These are phyloP conservation scores for Pocillopora damicornis DNA, from an alignment of 64 coral and sea anemone species.

Conservation along the genomic window DNA sequence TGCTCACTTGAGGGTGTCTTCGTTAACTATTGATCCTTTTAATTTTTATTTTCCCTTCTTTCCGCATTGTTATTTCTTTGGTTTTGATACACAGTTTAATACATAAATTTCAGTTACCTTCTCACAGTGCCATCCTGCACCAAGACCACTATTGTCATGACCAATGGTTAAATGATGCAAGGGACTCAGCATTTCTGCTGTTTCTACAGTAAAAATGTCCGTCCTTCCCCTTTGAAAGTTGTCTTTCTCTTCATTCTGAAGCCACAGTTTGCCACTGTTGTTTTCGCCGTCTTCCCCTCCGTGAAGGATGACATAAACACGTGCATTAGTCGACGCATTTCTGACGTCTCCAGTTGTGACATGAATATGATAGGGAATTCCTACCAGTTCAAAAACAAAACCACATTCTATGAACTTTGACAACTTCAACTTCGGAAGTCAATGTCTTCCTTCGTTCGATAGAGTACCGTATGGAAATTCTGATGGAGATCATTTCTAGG, in stretches of 20 bases:
- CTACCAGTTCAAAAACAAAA: slow-evolving; percentile 30
- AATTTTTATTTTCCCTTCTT: no score
- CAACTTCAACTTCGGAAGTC: no score
- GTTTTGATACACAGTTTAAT: no score
- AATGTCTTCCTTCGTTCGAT: no score
- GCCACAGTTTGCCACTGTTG: slow-evolving; percentile 90
- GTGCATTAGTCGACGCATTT: slow-evolving; percentile 71
- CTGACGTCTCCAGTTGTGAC: slow-evolving; percentile 87
- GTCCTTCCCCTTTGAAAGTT: slow-evolving; percentile 88
- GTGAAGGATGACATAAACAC: slow-evolving; percentile 84
- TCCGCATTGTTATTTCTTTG: no score
- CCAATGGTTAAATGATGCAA: slow-evolving; percentile 96
- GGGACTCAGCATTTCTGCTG: slow-evolving; percentile 80
- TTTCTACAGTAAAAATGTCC: slow-evolving; percentile 87
- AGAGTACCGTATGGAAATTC: no score
- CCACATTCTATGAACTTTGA: no score
- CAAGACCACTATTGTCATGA: slow-evolving; percentile 94
- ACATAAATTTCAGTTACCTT: slow-evolving; percentile 45
- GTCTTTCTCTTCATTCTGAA: slow-evolving; percentile 74
- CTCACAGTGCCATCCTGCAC: slow-evolving; percentile 91
- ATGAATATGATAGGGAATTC: slow-evolving; percentile 81
- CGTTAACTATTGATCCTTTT: no score
- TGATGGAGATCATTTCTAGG: no score
- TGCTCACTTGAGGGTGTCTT: no score
- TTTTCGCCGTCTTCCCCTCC: slow-evolving; percentile 84